phyloP scores from a whole-genome alignment of 2,888 invertebrate genomes.

The Mesodorylaimus sp. region DNA sequence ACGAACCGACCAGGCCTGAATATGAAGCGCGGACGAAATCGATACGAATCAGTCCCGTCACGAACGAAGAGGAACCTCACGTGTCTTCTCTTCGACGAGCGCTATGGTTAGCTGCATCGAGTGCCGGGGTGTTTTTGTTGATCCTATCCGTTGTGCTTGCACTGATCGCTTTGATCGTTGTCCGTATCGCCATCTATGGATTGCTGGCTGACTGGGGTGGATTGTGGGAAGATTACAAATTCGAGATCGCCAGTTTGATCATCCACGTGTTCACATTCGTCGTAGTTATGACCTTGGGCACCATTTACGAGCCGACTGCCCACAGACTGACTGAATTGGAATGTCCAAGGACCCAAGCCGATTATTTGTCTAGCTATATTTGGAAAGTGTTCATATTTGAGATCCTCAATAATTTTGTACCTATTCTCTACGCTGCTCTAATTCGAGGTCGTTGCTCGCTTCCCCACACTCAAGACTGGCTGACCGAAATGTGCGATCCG shows the following conservation, averaged over 20 bases:
- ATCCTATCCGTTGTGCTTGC: neutral
- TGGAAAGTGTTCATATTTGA: slow-evolving; percentile 71
- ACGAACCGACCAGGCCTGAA: slow-evolving; percentile 35
- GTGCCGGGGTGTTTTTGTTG: slow-evolving; percentile 3
- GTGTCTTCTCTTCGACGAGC: slow-evolving; percentile 39
- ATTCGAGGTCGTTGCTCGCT: slow-evolving; percentile 35
- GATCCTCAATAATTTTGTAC: slow-evolving; percentile 89
- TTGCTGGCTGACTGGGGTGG: neutral
- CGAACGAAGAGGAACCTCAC: slow-evolving; percentile 68
- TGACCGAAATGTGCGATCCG: neutral
- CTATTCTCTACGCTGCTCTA: slow-evolving; percentile 87
- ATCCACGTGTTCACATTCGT: neutral
- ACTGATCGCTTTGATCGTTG: slow-evolving; percentile 2
- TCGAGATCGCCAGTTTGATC: neutral
- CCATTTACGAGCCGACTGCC: slow-evolving; percentile 7
- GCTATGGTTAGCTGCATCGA: neutral
- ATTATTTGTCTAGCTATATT: slow-evolving; percentile 78
- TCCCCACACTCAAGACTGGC: neutral
- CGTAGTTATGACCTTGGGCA: neutral
- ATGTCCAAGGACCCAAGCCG: slow-evolving; percentile 61
- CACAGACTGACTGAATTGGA: slow-evolving; percentile 11
- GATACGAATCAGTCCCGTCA: slow-evolving; percentile 66
- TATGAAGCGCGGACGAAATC: slow-evolving; percentile 40
- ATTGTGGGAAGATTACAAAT: neutral
- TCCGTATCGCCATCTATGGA: slow-evolving; percentile 1